Conservation (phyloP, 2,888 invertebrate species). For the Nomada fucata region DNA sequence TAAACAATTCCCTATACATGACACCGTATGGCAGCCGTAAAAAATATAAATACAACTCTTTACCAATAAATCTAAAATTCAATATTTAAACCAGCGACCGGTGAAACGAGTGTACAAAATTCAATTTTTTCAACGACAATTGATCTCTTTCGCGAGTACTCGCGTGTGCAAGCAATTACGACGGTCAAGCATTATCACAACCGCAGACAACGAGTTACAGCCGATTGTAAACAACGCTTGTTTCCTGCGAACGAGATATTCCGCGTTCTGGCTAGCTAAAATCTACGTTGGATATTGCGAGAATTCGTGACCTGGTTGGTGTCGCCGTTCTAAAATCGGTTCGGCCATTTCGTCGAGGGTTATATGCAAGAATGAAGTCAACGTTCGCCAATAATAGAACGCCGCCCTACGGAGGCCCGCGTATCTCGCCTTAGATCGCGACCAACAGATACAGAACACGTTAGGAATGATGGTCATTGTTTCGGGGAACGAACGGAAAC, state of each 20-base stretch:
- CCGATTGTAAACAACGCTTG: constrained; percentile 6
- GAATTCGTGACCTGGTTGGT: constrained; percentile 9
- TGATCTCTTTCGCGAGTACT: background rate
- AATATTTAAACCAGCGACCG: too few relatives aligned
- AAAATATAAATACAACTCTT: too few relatives aligned
- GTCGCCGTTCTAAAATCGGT: constrained; percentile 36
- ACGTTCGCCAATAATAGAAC: constrained; percentile 56
- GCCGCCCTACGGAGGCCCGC: background rate
- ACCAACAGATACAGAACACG: constrained; percentile 11
- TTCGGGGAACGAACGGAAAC: constrained; percentile 14
- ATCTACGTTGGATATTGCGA: background rate
- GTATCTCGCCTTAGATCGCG: constrained; percentile 22
- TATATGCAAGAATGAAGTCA: constrained; percentile 52
- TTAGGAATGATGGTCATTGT: constrained; percentile 22
- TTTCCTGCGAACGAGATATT: background rate
- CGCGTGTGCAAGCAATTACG: too few relatives aligned
- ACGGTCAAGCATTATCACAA: background rate
- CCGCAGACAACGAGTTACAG: background rate
- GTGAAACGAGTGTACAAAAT: too few relatives aligned
- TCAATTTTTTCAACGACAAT: background rate
- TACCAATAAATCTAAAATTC: too few relatives aligned
- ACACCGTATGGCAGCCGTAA: too few relatives aligned
- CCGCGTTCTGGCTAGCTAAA: background rate
- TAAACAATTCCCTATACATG: too few relatives aligned
- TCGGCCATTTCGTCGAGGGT: constrained; percentile 10